Evolutionary conservation across 2,888 invertebrate genomes (phyloP), one percentile per base, ranked within the genome.

Genomic region (Dione vanillae): DNA sequence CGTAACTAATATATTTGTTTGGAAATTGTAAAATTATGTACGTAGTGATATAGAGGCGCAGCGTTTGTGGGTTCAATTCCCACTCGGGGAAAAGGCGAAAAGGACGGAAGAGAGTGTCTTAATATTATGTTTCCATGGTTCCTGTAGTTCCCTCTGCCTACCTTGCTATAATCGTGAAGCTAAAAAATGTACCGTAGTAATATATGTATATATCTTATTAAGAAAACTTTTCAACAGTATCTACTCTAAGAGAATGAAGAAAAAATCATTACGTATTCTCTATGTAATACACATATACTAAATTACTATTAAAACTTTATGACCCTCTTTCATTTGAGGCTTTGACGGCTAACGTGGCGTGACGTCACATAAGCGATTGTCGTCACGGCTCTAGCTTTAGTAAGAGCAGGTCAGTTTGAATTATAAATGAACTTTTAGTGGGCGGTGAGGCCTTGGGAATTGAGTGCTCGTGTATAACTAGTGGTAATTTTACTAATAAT

Each of bases 311-410:
- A 56, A 56, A 35, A 61, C 67, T 61, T 67, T 35, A 54, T 70
- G 74, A 74, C 74, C 74, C 69, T 67, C 37, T 72, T 74, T 72
- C 58, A 41, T 69, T 65, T 41, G 61, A 72, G 69, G 71, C 71
- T 74, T 72, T 71, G 69, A 58, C 49, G 78, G 79, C 78, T 85
- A 88, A 87, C 85, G 81, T 67, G 81, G 78, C 85, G 83, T 87
- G 87, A 87, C 88, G 86, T 85, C 85, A 85, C 84, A 86, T 85
- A 85, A 85, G 86, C 80, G 75, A 70, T 76, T 66, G 72, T 65
- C 67, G 68, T 69, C 65, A 69, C 75, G 68, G 68, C 68, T 69
- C 71, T n/a, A 73, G 65, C 74, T 68, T 59, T 49, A 37, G 56
- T 19, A 56, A 72, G 69, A 69, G n/a, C 67, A 71, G 74, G 73